Evolutionary conservation across 2,797 vertebrate species (phyloP).

Genomic region (Chaenodraco wilsoni): DNA sequence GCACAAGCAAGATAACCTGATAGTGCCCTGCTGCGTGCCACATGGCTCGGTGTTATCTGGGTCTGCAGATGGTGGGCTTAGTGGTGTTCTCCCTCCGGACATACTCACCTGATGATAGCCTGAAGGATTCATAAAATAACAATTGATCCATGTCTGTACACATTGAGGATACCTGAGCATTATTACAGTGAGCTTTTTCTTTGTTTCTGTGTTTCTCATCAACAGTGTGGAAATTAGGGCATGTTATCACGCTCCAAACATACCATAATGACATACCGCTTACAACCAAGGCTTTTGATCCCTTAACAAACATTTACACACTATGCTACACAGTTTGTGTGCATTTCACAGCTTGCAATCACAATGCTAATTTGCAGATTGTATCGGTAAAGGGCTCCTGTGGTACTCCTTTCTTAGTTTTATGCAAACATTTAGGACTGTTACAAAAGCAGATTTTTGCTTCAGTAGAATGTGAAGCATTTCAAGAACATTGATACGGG

Average conservation of each 20-base stretch:
- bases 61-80: constrained; percentile 74
- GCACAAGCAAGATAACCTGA: constrained; percentile 72
- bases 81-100: constrained; percentile 56
- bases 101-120: constrained; percentile 55
- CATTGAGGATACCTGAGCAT: constrained; percentile 1
- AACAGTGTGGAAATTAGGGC: background rate
- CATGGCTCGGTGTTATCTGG: constrained; percentile 75
- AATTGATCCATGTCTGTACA: constrained; percentile 19
- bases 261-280: constrained; percentile 10
- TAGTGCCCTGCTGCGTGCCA: constrained; percentile 72
- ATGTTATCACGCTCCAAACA: constrained; percentile 3
- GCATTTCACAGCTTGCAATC: constrained; percentile 4
- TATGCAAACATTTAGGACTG: constrained; percentile 14
- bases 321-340: background rate
- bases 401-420: constrained; percentile 2
- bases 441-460: constrained; percentile 18
- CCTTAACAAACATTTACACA: constrained; percentile 18
- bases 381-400: background rate
- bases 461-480: constrained; percentile 14
- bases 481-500: constrained; percentile 33
- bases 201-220: constrained; percentile 7
- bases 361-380: constrained; percentile 3
- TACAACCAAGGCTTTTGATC: constrained; percentile 9
- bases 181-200: background rate
- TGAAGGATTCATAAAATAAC: constrained; percentile 38